These are phyloP conservation scores for Dynastes grantii DNA, from an alignment of 2,888 invertebrate species.

Conservation along the genomic window DNA sequence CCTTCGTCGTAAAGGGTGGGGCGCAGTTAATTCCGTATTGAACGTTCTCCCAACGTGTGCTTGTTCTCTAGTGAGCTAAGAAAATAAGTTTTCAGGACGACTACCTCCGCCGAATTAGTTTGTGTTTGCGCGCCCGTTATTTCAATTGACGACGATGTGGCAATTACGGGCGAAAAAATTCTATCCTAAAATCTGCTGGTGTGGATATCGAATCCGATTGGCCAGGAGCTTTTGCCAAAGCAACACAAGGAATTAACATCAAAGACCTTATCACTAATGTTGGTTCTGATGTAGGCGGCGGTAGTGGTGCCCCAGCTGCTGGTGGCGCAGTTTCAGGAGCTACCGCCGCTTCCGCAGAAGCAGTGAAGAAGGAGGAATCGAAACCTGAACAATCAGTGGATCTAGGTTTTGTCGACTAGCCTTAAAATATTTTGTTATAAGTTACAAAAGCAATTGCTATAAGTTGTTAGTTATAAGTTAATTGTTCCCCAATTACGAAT, in stretches of 20 bases:
- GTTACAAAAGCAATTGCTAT: constrained; percentile 23
- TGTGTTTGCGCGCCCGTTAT: constrained; percentile 98
- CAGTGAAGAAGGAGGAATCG: constrained; percentile 84
- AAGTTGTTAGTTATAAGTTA: too few species aligned
- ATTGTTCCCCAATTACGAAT: too few species aligned
- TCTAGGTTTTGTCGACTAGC: constrained; percentile 86
- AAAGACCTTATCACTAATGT: constrained; percentile 95
- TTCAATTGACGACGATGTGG: constrained; percentile 96
- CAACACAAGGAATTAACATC: constrained; percentile 94
- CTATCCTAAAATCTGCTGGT: constrained; percentile 96
- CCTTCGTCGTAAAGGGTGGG: too few species aligned
- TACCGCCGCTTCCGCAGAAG: constrained; percentile 75
- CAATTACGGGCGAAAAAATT: constrained; percentile 98
- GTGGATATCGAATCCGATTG: constrained; percentile 99
- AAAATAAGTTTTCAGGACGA: constrained; percentile 73
- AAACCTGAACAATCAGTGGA: constrained; percentile 91
- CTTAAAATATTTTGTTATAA: constrained; percentile 31
- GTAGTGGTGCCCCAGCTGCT: constrained; percentile 77
- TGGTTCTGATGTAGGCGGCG: constrained; percentile 91
- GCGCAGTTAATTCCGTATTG: constrained; percentile 68
- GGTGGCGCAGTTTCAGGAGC: constrained; percentile 80
- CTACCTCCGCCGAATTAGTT: constrained; percentile 95
- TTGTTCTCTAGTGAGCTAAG: constrained; percentile 95
- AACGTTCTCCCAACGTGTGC: constrained; percentile 78
- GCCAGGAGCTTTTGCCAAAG: constrained; percentile 98